Base-by-base conservation (phyloP, 2,797 vertebrate species). In the Cichlasoma orientale region DNA sequence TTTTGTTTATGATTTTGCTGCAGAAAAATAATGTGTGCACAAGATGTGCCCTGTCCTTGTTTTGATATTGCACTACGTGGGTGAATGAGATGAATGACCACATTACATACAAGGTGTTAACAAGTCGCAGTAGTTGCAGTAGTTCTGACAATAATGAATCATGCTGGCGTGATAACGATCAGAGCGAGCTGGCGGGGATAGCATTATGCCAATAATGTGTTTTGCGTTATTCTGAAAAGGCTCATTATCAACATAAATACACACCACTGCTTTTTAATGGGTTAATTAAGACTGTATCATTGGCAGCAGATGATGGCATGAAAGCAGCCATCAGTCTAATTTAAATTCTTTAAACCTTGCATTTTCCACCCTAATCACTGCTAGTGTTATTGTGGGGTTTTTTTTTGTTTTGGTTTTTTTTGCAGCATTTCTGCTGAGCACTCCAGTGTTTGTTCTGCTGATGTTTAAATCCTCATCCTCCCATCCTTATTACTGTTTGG, bases 201-300 rank as follows among this genome's bases (percentile, higher is more conserved):
- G 68, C 71, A 57, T 83, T 74, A 86, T 86, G 78, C 83, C 88
- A 85, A 83, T 88, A 89, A 88, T 90, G 88, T 87, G 88, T 92
- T 89, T 89, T 90, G 68, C 56, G 85, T 87, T 92, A 93, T 85
- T 68, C 87, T 75, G 77, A 55, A 88, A 92, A 89, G 75, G 83
- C 88, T 94, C 87, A 85, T 95, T 93, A 92, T 89, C 82, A 80
- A 90, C 90, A 84, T 92, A 92, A 93, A 94, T 90, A 86, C 88
- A 89, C 82, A 80, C 70, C 79, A 87, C 88, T 93, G 89, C 92
- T 92, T 94, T 92, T 92, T 93, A 94, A 95, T 93, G 88, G 93
- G 88, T 94, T 95, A 93, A 96, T 95, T 95, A 93, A 93, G 90
- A 90, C 89, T 83, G 87, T 90, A 91, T 94, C 89, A 88, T 86